Evolutionary conservation across 92 coral and sea anemone species (phyloP).

Genomic region (Porites evermanni): DNA sequence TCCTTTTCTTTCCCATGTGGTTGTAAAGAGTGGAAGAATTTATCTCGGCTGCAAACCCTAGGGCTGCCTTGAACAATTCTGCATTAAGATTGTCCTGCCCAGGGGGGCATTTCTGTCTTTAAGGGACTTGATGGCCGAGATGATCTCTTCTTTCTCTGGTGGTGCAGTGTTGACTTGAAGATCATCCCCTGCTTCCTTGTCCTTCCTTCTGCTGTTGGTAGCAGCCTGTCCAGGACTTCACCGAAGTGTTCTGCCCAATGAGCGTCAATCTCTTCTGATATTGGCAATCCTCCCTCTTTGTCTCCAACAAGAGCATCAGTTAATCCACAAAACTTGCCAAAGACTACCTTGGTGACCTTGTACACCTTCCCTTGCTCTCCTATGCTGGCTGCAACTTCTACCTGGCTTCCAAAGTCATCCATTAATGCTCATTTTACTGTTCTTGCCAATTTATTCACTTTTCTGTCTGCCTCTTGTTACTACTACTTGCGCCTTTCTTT

Average conservation of each 20-base stretch:
- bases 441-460: constrained; percentile 7
- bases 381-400: constrained; percentile 18
- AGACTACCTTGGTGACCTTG: constrained; percentile 11
- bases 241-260: constrained; percentile 10
- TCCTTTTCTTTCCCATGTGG: too few relatives aligned
- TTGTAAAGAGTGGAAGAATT: too few relatives aligned
- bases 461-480: background rate
- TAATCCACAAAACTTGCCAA: constrained; percentile 1
- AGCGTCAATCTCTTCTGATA: background rate
- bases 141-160: too few relatives aligned
- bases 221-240: constrained; percentile 31
- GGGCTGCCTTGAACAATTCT: too few relatives aligned
- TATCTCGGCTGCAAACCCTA: too few relatives aligned
- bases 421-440: constrained; percentile 8
- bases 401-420: constrained; percentile 8
- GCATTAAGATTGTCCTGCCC: too few relatives aligned
- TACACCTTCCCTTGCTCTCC: constrained; percentile 38
- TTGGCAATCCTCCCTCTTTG: background rate
- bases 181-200: background rate
- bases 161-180: background rate
- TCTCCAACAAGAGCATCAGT: background rate
- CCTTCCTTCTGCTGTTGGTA: background rate
- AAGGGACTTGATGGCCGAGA: too few relatives aligned
- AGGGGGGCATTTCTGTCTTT: too few relatives aligned
- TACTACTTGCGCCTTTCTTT: too few relatives aligned